Conservation (phyloP, 2,888 invertebrate genomes). For the Nephrotoma appendiculata region DNA sequence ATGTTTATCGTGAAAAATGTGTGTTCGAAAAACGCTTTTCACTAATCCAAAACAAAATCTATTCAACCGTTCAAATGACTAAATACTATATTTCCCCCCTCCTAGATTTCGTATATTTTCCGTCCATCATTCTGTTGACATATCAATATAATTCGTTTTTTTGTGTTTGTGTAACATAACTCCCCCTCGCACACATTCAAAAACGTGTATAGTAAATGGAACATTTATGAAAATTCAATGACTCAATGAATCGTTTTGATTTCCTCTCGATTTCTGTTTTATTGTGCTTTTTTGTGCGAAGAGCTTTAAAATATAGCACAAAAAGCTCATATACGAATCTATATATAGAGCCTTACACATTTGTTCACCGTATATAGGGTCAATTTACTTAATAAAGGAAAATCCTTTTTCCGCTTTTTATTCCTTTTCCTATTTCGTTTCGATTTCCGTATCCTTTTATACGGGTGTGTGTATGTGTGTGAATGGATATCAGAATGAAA, state of each 20-base stretch:
- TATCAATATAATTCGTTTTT: not conserved
- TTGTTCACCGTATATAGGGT: not conserved
- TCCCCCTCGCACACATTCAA: not conserved
- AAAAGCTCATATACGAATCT: not conserved
- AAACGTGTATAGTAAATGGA: not conserved
- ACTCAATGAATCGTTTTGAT: not conserved
- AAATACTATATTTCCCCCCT: not conserved
- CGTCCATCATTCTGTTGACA: not conserved
- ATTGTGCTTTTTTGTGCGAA: not conserved
- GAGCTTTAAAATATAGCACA: not conserved
- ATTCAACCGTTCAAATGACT: not conserved
- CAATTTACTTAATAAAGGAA: not conserved
- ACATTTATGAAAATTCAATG: not conserved
- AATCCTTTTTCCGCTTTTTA: not conserved
- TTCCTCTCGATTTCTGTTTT: not conserved
- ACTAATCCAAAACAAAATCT: not conserved
- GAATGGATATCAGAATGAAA: not conserved
- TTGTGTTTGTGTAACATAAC: not conserved
- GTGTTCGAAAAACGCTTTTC: not conserved
- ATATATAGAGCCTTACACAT: not conserved
- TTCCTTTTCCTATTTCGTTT: not conserved
- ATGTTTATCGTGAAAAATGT: not conserved
- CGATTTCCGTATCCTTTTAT: not conserved
- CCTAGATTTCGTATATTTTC: not conserved
- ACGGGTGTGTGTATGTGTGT: not conserved